phyloP scores from a whole-genome alignment of 2,113 vertebrate genomes.

The Chlorodrepanis virens region DNA sequence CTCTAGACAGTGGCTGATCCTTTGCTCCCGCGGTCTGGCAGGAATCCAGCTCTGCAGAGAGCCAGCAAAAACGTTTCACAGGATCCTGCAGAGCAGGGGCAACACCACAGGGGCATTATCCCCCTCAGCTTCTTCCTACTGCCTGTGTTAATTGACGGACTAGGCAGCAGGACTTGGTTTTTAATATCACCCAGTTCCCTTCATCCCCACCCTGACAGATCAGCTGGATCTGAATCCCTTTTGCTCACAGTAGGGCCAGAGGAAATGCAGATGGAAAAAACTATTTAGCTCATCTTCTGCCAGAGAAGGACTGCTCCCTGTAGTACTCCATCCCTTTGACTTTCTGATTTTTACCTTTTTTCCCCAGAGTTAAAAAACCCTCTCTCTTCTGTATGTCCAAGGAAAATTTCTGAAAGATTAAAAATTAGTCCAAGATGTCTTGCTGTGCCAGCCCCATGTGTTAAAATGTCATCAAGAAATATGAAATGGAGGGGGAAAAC shows the following conservation, averaged over 20 bases:
- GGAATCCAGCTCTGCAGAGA: not conserved
- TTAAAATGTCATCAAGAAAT: slow-evolving; percentile 21
- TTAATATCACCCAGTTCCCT: not conserved
- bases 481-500: not conserved
- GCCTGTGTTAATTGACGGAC: not conserved
- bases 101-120: not conserved
- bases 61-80: not conserved
- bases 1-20: slow-evolving; percentile 33
- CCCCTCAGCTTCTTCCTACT: not conserved
- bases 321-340: not conserved
- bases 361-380: not conserved
- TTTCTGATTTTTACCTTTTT: not conserved
- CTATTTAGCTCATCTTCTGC: slow-evolving; percentile 19
- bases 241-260: not conserved
- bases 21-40: not conserved
- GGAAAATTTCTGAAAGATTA: not conserved
- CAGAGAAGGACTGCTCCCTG: not conserved
- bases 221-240: not conserved
- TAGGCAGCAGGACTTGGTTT: not conserved
- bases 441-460: not conserved
- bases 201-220: not conserved
- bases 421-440: not conserved
- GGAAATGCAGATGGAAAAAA: slow-evolving; percentile 48
- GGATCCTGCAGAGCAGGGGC: not conserved
- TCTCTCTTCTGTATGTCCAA: not conserved